Evolutionary conservation across 2,888 invertebrate species (phyloP).

Genomic region (Epistrophella euchroma): DNA sequence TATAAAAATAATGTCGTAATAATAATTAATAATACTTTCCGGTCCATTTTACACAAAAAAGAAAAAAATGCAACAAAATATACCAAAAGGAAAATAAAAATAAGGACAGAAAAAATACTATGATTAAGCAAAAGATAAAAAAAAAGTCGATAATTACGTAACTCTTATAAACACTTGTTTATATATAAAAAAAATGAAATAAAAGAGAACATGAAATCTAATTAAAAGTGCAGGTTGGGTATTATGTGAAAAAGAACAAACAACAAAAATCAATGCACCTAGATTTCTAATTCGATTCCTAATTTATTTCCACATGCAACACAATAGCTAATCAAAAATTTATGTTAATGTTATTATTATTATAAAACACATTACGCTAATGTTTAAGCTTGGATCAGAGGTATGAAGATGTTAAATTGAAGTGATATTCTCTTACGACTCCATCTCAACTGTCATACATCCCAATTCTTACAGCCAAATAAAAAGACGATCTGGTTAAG

Average conservation of each 20-base stretch:
- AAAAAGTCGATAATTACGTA: constrained; percentile 53
- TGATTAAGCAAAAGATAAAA: constrained; percentile 58
- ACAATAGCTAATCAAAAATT: constrained; percentile 56
- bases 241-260: constrained; percentile 18
- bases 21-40: constrained; percentile 76
- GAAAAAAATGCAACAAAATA: constrained; percentile 68
- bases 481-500: constrained; percentile 21
- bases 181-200: constrained; percentile 40
- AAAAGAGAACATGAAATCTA: constrained; percentile 53
- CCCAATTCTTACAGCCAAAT: constrained; percentile 31
- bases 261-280: constrained; percentile 55
- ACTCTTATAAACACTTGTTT: constrained; percentile 63
- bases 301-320: constrained; percentile 49
- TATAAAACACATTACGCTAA: constrained; percentile 52
- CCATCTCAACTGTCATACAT: constrained; percentile 21
- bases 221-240: constrained; percentile 15
- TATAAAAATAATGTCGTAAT: constrained; percentile 52
- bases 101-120: constrained; percentile 51
- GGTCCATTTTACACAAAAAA: constrained; percentile 77
- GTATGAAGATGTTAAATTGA: constrained; percentile 47
- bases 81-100: constrained; percentile 69
- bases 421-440: constrained; percentile 62
- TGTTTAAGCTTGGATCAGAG: constrained; percentile 47
- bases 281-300: constrained; percentile 64
- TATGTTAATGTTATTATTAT: constrained; percentile 49